Conservation (phyloP, 2,888 invertebrate species). For the Melanchra persicariae region DNA sequence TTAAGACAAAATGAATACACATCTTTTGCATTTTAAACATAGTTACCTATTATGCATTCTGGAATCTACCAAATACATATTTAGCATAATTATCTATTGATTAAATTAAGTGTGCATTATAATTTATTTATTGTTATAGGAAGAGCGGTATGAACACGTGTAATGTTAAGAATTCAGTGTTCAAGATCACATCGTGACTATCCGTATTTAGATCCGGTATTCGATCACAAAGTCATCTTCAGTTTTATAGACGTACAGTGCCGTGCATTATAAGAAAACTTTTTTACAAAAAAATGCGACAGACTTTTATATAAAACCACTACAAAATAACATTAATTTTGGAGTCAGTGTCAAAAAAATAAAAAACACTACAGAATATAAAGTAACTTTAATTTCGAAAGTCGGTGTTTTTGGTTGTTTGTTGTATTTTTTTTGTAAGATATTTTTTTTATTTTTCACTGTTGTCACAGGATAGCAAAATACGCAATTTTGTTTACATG, state of each 20-base stretch:
- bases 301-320: no score
- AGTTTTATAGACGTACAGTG: slow-evolving; percentile 66
- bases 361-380: no score
- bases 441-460: no score
- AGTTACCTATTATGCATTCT: neutral
- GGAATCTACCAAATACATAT: slow-evolving; percentile 2
- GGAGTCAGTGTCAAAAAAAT: no score
- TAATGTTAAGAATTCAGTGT: slow-evolving; percentile 74
- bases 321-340: no score
- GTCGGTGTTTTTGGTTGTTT: no score
- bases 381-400: no score
- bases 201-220: slow-evolving; percentile 73
- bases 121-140: slow-evolving; percentile 29
- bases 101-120: slow-evolving; percentile 7
- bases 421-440: no score
- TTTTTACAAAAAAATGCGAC: no score
- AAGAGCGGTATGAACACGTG: slow-evolving; percentile 36
- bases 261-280: slow-evolving; percentile 34
- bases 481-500: no score
- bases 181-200: slow-evolving; percentile 83
- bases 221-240: slow-evolving; percentile 78
- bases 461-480: no score
- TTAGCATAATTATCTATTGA: neutral
- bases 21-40: slow-evolving; percentile 29
- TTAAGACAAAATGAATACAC: neutral